Evolutionary conservation across 1,140 invertebrate species (phyloP), one percentile per base, ranked within the genome.

Genomic region (Drosophila kurseongensis): DNA sequence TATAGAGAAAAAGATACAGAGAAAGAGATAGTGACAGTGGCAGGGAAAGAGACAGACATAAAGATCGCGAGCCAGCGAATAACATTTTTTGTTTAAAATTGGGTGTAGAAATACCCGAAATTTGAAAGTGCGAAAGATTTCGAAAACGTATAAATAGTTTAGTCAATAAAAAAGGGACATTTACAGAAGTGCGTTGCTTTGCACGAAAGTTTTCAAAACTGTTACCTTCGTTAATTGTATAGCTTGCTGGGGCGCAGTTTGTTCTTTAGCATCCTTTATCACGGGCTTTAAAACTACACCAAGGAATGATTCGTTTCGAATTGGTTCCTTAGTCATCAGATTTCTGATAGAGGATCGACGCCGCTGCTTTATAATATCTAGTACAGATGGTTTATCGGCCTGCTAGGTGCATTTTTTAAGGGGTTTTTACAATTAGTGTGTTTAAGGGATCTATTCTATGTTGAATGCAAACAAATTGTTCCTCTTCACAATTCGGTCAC

Each of bases 221-320:
- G 51, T 91, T 91, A 92, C 91, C 91, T 92, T 92, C 27, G 80
- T 60, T 74, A 92, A 78, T 65, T 93, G 93, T 81, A 93, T 93
- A 76, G 93, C 91, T 81, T 93, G 82, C 54, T 92, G 92, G 76
- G 91, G 92, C 67, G 89, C 91, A 92, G 85, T 88, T 68, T 73
- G 58, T 56, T 94, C 93, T 92, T 93, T 94, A 60, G 72, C 60
- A 74, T 94, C 93, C 92, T 93, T 94, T 60, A 89, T 41, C 66
- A 95, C 94, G 16, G 94, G 94, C 91, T 95, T 95, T 72, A 95
- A 93, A 92, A 95, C 94, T 68, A 95, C 92, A 54, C 82, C 91
- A 86, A 94, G 85, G 91, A 95, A 95, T 50, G 74, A 91, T 75
- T 92, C 90, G 57, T 91, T 92, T 65, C 78, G 52, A 58, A 91